Evolutionary conservation across 1,140 invertebrate genomes (phyloP).

Genomic region (Ostrea edulis): DNA sequence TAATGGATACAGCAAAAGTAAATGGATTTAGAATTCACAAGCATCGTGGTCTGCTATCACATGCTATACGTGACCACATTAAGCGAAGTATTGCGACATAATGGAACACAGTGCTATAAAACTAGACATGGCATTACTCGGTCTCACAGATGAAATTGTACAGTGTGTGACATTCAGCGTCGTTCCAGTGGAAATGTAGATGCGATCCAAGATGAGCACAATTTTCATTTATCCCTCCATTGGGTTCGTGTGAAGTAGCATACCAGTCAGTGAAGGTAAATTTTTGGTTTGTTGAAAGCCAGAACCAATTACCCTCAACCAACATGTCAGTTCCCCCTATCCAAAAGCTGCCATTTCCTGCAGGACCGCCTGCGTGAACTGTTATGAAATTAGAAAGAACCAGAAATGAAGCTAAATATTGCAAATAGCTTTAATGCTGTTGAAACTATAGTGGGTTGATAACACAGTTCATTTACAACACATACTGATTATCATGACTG

Average conservation of each 20-base stretch:
- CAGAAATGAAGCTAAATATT: not conserved
- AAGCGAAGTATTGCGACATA: too few relatives aligned
- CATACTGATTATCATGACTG: too few relatives aligned
- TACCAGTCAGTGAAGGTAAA: not conserved
- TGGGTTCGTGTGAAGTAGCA: not conserved
- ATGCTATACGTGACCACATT: too few relatives aligned
- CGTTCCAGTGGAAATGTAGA: constrained; percentile 1
- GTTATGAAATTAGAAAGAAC: not conserved
- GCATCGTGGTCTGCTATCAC: too few relatives aligned
- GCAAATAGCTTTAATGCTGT: too few relatives aligned
- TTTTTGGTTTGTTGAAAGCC: not conserved
- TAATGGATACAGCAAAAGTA: not conserved
- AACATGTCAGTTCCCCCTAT: constrained; percentile 7
- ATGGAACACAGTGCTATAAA: not conserved
- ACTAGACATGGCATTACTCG: not conserved
- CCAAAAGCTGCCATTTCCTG: not conserved
- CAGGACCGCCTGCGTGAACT: not conserved
- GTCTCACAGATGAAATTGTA: constrained; percentile 18
- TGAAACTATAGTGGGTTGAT: not conserved
- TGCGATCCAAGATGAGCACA: constrained; percentile 15
- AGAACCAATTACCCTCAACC: not conserved
- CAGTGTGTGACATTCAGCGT: not conserved
- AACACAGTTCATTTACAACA: not conserved
- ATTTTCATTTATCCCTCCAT: constrained; percentile 3
- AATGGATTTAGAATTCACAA: not conserved